Evolutionary conservation across 2,888 invertebrate species (phyloP).

Genomic region (Lepidocyrtoides sp.): DNA sequence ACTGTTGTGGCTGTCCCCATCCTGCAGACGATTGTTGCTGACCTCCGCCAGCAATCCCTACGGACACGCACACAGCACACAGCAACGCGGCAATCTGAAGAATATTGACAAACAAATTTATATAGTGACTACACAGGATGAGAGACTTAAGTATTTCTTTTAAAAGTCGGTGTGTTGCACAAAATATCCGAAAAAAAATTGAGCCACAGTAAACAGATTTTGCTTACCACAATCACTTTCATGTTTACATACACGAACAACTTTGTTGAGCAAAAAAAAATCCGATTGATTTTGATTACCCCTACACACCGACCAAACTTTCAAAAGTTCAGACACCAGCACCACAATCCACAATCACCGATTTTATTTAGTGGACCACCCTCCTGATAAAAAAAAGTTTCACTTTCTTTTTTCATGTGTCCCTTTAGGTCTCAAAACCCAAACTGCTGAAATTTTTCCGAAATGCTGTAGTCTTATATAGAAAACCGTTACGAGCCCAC

Average conservation of each 20-base stretch:
- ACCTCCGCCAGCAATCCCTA: conserved; percentile 47
- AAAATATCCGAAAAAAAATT: background rate
- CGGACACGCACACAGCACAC: conserved; percentile 54
- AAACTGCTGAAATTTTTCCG: conserved; percentile 45
- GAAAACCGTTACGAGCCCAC: conserved; percentile 21
- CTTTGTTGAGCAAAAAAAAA: background rate
- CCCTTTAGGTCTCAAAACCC: conserved; percentile 33
- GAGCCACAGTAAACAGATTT: background rate
- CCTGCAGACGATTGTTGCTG: conserved; percentile 50
- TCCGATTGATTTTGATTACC: background rate
- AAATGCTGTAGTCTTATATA: conserved; percentile 59
- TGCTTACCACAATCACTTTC: conserved; percentile 56
- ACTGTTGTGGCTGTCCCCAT: conserved; percentile 61
- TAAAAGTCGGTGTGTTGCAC: background rate
- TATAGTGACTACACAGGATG: too few species aligned
- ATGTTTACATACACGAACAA: background rate
- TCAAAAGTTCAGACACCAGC: background rate
- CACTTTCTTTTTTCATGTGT: conserved; percentile 13
- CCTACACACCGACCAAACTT: conserved; percentile 19
- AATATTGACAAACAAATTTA: background rate
- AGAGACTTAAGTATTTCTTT: too few species aligned
- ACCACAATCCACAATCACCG: conserved; percentile 13
- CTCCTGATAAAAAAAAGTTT: background rate
- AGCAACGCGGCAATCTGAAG: conserved; percentile 26
- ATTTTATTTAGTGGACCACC: too few species aligned